phyloP scores from a whole-genome alignment of 2,888 invertebrate species.

The Drosophila prolongata region DNA sequence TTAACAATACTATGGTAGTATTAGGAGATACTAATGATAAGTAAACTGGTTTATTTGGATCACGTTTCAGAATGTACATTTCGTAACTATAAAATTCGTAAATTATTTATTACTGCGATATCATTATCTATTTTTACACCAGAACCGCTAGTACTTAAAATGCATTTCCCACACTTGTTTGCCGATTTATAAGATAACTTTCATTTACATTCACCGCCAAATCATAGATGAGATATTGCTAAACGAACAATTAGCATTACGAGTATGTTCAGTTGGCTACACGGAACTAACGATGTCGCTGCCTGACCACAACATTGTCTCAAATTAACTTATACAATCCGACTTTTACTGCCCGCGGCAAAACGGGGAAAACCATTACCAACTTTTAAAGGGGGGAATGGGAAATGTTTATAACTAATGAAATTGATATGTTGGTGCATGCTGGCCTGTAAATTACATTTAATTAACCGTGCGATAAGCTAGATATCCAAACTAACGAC shows the following conservation, averaged over 20 bases:
- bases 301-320: constrained; percentile 56
- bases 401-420: constrained; percentile 20
- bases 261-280: constrained; percentile 46
- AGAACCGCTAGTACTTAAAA: neutral
- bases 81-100: too few relatives aligned
- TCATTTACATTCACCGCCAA: constrained; percentile 51
- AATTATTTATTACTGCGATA: too few relatives aligned
- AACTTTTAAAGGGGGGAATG: neutral
- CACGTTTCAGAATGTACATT: neutral
- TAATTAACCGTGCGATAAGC: constrained; percentile 48
- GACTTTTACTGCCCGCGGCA: constrained; percentile 66
- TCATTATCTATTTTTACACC: neutral
- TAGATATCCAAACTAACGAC: constrained; percentile 14
- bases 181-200: constrained; percentile 18
- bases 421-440: constrained; percentile 42
- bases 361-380: constrained; percentile 55
- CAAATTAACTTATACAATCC: constrained; percentile 55
- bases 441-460: constrained; percentile 55
- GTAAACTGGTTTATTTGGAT: neutral
- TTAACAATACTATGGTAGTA: neutral
- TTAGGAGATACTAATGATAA: neutral
- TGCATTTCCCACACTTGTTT: neutral
- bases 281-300: constrained; percentile 70
- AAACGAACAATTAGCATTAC: constrained; percentile 55
- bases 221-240: constrained; percentile 22